phyloP scores from a whole-genome alignment of 2,888 invertebrate genomes.

The Netelia virgata region DNA sequence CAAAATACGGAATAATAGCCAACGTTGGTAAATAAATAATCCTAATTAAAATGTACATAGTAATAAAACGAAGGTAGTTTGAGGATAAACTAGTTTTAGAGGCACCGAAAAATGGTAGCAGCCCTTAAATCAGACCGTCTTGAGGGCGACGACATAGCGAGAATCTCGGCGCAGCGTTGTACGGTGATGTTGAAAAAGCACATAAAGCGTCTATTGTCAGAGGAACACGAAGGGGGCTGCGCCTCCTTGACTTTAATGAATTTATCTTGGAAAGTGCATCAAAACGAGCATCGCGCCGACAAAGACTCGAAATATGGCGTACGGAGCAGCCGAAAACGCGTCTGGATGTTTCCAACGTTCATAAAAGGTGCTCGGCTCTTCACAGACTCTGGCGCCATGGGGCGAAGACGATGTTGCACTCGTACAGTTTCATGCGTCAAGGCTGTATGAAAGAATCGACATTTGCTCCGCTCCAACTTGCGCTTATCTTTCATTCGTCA shows the following conservation, averaged over 20 bases:
- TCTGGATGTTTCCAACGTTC: conserved; percentile 27
- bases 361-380: not conserved
- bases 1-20: not conserved
- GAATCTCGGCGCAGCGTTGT: conserved; percentile 17
- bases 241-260: conserved; percentile 74
- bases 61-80: not conserved
- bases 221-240: not conserved
- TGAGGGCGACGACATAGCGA: conserved; percentile 19
- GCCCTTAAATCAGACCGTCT: conserved; percentile 18
- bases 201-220: not conserved
- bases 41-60: conserved; percentile 3
- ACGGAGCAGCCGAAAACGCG: conserved; percentile 47
- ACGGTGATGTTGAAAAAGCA: not conserved
- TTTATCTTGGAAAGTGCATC: conserved; percentile 71
- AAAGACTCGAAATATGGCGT: conserved; percentile 11
- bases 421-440: not conserved
- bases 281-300: conserved; percentile 1
- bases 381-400: not conserved
- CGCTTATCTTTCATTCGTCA: conserved; percentile 3
- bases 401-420: not conserved
- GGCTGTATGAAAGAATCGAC: not conserved
- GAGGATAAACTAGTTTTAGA: not conserved
- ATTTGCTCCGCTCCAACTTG: not conserved
- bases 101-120: conserved; percentile 4
- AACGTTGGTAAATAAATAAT: not conserved